A percentile compares a stretch with the other conserved stretches of the same genome.
Conservation (phyloP, 2,888 invertebrate species). For the Euplagia quadripunctaria region DNA sequence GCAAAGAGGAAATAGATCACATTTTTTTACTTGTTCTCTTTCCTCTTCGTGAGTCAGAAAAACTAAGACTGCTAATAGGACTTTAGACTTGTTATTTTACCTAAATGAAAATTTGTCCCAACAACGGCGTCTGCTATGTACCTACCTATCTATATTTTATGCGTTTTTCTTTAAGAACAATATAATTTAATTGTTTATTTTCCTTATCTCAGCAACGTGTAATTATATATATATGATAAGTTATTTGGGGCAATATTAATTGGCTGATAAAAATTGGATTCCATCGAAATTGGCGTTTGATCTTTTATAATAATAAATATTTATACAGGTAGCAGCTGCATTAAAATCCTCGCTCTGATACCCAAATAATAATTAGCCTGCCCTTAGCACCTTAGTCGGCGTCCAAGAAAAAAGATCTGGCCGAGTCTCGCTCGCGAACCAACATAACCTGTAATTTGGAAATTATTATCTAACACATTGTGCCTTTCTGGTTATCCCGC, state of each 20-base stretch:
- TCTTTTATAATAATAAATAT: conserved; percentile 86
- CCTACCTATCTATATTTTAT: not conserved
- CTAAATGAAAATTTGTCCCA: too few species aligned
- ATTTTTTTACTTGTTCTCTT: not conserved
- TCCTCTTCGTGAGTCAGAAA: too few species aligned
- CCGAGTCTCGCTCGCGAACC: conserved; percentile 82
- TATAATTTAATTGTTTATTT: conserved; percentile 23
- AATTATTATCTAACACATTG: conserved; percentile 88
- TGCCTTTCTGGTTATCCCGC: conserved; percentile 88
- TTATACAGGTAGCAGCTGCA: conserved; percentile 88
- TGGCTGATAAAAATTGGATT: conserved; percentile 75
- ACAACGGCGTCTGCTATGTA: too few species aligned
- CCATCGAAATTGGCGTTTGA: conserved; percentile 82
- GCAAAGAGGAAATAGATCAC: not conserved
- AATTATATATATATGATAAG: conserved; percentile 29
- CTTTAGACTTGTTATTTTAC: too few species aligned
- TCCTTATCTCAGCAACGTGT: conserved; percentile 23
- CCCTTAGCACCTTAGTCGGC: conserved; percentile 86
- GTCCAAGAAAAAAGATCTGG: conserved; percentile 79
- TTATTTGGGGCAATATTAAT: conserved; percentile 60
- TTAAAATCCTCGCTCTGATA: conserved; percentile 83
- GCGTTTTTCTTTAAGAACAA: conserved; percentile 6
- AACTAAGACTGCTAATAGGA: too few species aligned
- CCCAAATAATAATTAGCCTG: conserved; percentile 87
- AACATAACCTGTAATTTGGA: conserved; percentile 87